Base-by-base conservation (phyloP, 2,888 invertebrate species). In the Pseudococcus longispinus region DNA sequence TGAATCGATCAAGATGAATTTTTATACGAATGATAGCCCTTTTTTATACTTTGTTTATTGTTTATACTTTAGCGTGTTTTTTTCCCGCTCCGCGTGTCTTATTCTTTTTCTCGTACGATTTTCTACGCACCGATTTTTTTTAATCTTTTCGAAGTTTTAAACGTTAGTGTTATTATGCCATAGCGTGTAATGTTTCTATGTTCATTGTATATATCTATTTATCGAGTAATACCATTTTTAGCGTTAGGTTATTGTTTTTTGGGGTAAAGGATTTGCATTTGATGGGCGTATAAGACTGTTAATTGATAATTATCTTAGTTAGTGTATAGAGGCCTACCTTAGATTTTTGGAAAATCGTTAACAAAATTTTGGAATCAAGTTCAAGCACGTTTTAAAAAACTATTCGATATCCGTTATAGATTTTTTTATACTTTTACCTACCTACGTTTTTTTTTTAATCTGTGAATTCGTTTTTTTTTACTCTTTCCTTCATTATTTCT, bases 211-310 rank as follows among this genome's bases (percentile, higher is more conserved):
- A 80, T 80, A 80, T 29, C 9, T 77, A 37, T 42, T n/a, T 74
- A 74, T 74, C n/a, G 74, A 3, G 32, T 77, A 77, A 23, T 80
- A 80, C 42, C 77, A 80, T 60, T 80, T 42, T 70, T 70, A 80
- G 20, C n/a, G 1, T 42, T 80, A 42, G 77, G 15, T 80, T 80
- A 42, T 80, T 42, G 42, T 37, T 20, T 42, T 37, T n/a, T n/a
- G n/a, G 77, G 42, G 77, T 80, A 80, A 42, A 80, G 77, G 77
- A 42, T 42, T 74, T 80, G 77, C 77, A 80, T 80, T 80, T 80
- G 77, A 80, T 80, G 77, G 77, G 77, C 42, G 77, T 42, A 80
- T 42, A 80, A 80, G 77, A 80, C 77, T 80, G 77, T 37, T 80
- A 29, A 42, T 80, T 80, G 29, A 42, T 80, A 80, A 42, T 80